Evolutionary conservation across 2,888 invertebrate species (phyloP), one percentile per base, ranked within the genome.

Genomic region (Nasonia oneida): DNA sequence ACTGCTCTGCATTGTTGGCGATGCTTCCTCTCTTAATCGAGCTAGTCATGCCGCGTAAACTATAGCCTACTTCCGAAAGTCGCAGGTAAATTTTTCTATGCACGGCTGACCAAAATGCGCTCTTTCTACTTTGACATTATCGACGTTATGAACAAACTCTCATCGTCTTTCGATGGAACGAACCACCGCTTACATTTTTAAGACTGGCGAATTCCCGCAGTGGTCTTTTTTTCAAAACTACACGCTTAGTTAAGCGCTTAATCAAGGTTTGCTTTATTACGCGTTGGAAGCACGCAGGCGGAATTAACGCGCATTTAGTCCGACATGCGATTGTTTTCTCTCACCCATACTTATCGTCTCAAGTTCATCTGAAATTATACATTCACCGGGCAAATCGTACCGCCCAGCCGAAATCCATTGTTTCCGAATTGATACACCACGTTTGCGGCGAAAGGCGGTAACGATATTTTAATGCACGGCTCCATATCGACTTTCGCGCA

Each of bases 401-500:
- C 33, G 10, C 4, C 23, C 29, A 3, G 2, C 1, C 23, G 18
- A 53, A 73, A 73, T 75, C 70, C 53, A 76, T 76, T 82, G 76
- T 76, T 73, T 23, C 23, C 50, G 29, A 53, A 70, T 53, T 53
- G 10, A 29, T 47, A 39, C 47, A 42, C 10, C 42, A 37, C 37
- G 23, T 39, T 39, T 1, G 8, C 6, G 5, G 42, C 18, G 39
- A 39, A 73, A 42, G 10, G 18, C 23, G 71, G 29, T 76, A 77
- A 77, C 64, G 61, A 57, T 50, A 53, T 50, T 71, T 74, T 78
- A 67, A 74, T 74, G 29, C 37, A 15, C 18, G 70, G 15, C 53
- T 67, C 2, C n/a, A 8, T 15, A 57, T 33, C 61, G 77, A 85
- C 78, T 82, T 82, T 82, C 75, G 47, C 79, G 47, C 61, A 10